These are phyloP conservation scores for Ladona fulva DNA, from an alignment of 1,140 invertebrate species.

Conservation along the genomic window DNA sequence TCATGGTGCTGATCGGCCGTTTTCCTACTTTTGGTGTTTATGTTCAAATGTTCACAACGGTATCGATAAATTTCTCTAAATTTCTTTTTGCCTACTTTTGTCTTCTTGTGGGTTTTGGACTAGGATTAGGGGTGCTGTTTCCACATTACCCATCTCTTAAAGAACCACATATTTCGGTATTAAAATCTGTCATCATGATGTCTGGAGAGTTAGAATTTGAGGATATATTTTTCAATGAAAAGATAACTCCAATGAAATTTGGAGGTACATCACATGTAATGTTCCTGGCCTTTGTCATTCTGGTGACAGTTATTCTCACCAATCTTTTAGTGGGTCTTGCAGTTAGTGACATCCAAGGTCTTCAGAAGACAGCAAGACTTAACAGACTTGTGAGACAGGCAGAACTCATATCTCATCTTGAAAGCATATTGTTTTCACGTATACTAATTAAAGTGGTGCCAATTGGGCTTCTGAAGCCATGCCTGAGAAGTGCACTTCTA, in stretches of 20 bases:
- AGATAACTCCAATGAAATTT: conserved; percentile 34
- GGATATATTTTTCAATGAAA: conserved; percentile 57
- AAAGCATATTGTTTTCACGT: conserved; percentile 70
- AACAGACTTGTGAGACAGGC: conserved; percentile 70
- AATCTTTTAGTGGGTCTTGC: conserved; percentile 78
- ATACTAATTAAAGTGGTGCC: conserved; percentile 53
- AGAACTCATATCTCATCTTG: conserved; percentile 65
- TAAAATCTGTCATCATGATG: conserved; percentile 84
- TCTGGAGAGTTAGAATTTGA: conserved; percentile 78
- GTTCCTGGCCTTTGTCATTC: conserved; percentile 64
- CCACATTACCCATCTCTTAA: conserved; percentile 61
- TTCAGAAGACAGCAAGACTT: conserved; percentile 69
- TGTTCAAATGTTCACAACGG: conserved; percentile 76
- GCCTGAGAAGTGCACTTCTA: conserved; percentile 58
- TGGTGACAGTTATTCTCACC: conserved; percentile 76
- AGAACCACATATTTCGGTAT: conserved; percentile 38
- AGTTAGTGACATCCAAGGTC: conserved; percentile 73
- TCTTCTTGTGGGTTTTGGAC: conserved; percentile 64
- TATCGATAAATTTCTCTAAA: conserved; percentile 72
- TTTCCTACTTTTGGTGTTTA: conserved; percentile 78
- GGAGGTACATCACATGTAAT: conserved; percentile 59
- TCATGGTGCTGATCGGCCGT: conserved; percentile 73
- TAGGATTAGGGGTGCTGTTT: conserved; percentile 72
- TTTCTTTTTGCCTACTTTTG: conserved; percentile 72
- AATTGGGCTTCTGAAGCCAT: conserved; percentile 47